Base-by-base conservation (phyloP, 2,113 vertebrate species). In the Speoplatyrhinus poulsoni region DNA sequence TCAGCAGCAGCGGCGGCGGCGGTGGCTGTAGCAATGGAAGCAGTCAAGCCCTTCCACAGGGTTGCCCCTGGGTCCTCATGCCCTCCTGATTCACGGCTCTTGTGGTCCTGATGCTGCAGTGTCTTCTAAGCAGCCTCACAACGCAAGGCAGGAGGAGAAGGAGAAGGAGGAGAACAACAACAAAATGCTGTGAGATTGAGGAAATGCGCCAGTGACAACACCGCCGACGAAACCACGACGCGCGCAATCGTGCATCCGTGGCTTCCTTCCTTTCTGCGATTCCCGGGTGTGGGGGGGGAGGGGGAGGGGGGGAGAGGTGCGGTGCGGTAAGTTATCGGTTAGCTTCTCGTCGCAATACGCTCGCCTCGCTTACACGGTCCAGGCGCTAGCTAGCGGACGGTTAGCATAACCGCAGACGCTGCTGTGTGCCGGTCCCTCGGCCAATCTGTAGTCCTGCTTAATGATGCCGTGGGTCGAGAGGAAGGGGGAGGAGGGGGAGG, bases 71-170 rank as follows among this genome's bases (percentile, higher is more conserved):
- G 92, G 92, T 92, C 92, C 87, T 91, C 87, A 92, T 92, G 91
- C 87, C 91, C 91, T 89, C 89, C 90, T 62, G 3, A 64, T 92
- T 92, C 85, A 87, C 85, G 84, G 84, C 86, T 91, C 84, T 87
- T 92, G 90, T 89, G 82, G 91, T 92, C 86, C 88, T 89, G 84
- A 85, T 92, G 91, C 91, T 93, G 92, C 92, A 93, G 92, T 92
- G 90, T 88, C 87, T 90, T 88, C 86, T 90, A 89, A 90, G 86
- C 88, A 88, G 86, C 85, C 86, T 85, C 77, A 79, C 70, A 81
- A 67, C 54, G 60, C 57, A 58, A 60, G 72, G 72, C 59, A 59
- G 19, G 4, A 65, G 58, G 58, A 69, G 73, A 89, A 86, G 26
- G 26, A 26, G 26, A 2, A 26, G 2, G 26, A 26, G 26, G 26